These are phyloP conservation scores for Synanthedon tipuliformis DNA, from an alignment of 2,888 invertebrate species.

Conservation along the genomic window DNA sequence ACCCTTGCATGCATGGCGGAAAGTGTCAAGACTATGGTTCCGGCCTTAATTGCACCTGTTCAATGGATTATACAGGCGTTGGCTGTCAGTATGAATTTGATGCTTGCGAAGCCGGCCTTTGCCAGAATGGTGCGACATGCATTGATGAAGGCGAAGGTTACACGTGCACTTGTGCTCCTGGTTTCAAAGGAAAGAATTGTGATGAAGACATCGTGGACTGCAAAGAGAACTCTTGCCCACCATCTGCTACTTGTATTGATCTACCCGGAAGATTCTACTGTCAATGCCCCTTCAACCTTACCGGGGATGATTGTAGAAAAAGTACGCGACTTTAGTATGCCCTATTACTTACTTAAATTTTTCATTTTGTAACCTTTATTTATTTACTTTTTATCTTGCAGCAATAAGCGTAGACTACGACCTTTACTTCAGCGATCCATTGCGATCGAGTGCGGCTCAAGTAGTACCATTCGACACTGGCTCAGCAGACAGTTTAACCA, in stretches of 20 bases:
- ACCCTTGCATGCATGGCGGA: conserved; percentile 96
- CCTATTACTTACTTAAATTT: conserved; percentile 1
- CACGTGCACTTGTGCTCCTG: conserved; percentile 87
- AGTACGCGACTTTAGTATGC: conserved; percentile 66
- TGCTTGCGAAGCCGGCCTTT: conserved; percentile 89
- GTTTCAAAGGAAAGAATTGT: conserved; percentile 84
- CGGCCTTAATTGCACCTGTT: conserved; percentile 93
- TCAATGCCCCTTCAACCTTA: conserved; percentile 96
- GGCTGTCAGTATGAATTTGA: conserved; percentile 96
- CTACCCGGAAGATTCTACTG: conserved; percentile 92
- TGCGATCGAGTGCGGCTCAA: conserved; percentile 91
- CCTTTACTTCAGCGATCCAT: conserved; percentile 91
- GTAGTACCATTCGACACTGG: conserved; percentile 90
- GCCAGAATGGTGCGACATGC: conserved; percentile 94
- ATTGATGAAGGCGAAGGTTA: conserved; percentile 87
- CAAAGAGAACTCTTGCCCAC: conserved; percentile 93
- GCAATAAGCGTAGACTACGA: conserved; percentile 99
- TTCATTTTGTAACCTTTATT: neutral
- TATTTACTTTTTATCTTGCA: conserved; percentile 46
- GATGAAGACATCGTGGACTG: conserved; percentile 93
- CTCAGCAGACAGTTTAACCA: conserved; percentile 81
- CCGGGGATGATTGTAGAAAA: conserved; percentile 96
- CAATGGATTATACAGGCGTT: conserved; percentile 85
- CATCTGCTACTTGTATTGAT: conserved; percentile 92
- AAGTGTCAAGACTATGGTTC: conserved; percentile 96